A percentile compares a stretch with the other conserved stretches of the same genome.
These are phyloP conservation scores for Lipotes vexillifer DNA, from an alignment of 2,113 vertebrate species.

Conservation along the genomic window DNA sequence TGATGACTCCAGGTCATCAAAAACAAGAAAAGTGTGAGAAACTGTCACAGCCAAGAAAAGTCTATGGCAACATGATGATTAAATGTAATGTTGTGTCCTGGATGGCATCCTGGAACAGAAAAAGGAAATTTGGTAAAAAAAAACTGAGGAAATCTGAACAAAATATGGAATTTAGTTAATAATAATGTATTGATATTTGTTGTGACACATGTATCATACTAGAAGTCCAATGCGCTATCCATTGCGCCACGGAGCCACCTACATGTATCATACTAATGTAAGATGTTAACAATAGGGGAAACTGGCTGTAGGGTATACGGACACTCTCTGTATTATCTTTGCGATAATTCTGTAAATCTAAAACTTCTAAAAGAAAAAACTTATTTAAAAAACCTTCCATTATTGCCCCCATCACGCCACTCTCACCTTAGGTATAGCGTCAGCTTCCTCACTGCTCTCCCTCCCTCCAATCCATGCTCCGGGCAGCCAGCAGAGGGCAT, in stretches of 20 bases:
- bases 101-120: conserved; percentile 17
- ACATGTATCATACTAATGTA: not conserved
- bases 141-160: conserved; percentile 34
- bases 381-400: not conserved
- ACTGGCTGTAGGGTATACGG: not conserved
- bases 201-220: not conserved
- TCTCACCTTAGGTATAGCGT: not conserved
- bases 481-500: conserved; percentile 49
- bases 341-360: conserved; percentile 21
- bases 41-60: not conserved
- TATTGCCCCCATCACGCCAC: not conserved
- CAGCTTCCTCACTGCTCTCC: not conserved
- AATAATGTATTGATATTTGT: not conserved
- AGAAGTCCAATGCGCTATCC: not conserved
- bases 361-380: not conserved
- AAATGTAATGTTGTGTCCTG: not conserved
- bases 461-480: not conserved
- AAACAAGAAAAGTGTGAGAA: conserved; percentile 8
- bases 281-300: conserved; percentile 24
- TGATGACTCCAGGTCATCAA: conserved; percentile 28
- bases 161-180: not conserved
- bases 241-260: no score
- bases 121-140: conserved; percentile 31
- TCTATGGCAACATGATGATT: not conserved
- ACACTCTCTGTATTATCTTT: conserved; percentile 7